Evolutionary conservation across 1,140 invertebrate species (phyloP).

Genomic region (Ceratosolen solmsi): DNA sequence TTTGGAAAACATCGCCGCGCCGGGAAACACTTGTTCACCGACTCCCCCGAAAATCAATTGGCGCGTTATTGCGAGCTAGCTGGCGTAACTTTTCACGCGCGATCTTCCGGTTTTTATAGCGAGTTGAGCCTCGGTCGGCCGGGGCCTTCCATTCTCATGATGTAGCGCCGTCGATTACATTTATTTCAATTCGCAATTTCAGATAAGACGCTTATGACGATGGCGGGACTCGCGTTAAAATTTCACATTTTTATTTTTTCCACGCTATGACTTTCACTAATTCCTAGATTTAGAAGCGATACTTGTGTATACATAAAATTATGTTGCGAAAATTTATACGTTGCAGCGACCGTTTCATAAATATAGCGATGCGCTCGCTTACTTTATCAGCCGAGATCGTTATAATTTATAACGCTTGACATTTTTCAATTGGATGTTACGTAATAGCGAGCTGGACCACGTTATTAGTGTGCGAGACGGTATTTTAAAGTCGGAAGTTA

Average conservation of each 20-base stretch:
- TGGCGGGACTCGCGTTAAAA: not conserved
- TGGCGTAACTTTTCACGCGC: too few species aligned
- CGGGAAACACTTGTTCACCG: not conserved
- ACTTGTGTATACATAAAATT: not conserved
- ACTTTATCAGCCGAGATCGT: not conserved
- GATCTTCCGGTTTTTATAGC: too few species aligned
- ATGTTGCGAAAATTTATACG: not conserved
- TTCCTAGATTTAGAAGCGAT: constrained; percentile 5
- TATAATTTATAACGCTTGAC: not conserved
- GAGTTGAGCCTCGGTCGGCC: too few species aligned
- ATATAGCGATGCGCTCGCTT: not conserved
- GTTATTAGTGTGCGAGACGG: not conserved
- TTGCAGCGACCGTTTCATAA: not conserved
- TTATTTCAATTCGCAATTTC: not conserved
- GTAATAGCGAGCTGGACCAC: not conserved
- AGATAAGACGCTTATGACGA: not conserved
- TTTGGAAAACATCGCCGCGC: not conserved
- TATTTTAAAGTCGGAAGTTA: not conserved
- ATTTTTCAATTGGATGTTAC: not conserved
- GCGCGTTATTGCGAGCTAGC: not conserved
- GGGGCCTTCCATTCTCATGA: too few species aligned
- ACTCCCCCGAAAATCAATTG: not conserved
- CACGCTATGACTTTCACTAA: constrained; percentile 4
- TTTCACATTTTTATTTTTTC: constrained; percentile 11
- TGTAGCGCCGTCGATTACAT: not conserved